Evolutionary conservation across 1,140 invertebrate genomes (phyloP).

Genomic region (Drosophila ambigua): DNA sequence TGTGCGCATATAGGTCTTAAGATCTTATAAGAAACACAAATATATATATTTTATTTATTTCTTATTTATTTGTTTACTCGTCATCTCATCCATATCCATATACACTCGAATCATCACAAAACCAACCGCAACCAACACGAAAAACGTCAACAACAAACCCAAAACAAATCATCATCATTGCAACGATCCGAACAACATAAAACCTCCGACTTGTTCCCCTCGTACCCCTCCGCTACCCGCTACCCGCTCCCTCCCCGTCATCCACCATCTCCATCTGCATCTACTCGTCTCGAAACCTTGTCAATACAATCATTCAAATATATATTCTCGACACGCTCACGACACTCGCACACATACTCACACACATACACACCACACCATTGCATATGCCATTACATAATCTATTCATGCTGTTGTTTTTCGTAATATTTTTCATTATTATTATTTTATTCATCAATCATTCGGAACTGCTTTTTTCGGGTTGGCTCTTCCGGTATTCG

Average conservation of each 20-base stretch:
- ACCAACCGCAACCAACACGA: conserved; percentile 42
- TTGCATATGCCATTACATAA: conserved; percentile 66
- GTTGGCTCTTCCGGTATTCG: conserved; percentile 66
- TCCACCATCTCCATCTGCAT: no score
- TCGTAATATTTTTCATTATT: conserved; percentile 48
- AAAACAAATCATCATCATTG: conserved; percentile 45
- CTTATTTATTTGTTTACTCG: conserved; percentile 52
- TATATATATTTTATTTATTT: conserved; percentile 39
- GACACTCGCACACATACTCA: conserved; percentile 31
- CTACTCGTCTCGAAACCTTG: conserved; percentile 20
- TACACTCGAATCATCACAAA: conserved; percentile 34
- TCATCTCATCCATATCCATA: conserved; percentile 41
- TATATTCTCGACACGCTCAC: conserved; percentile 70
- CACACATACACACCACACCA: conserved; percentile 19
- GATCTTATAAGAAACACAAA: conserved; percentile 29
- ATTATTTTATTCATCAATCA: conserved; percentile 73
- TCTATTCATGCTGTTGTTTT: conserved; percentile 54
- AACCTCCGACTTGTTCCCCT: conserved; percentile 43
- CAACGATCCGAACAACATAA: conserved; percentile 44
- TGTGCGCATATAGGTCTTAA: conserved; percentile 44
- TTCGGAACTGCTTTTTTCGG: conserved; percentile 58
- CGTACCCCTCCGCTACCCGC: conserved; percentile 14
- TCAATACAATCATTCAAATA: conserved; percentile 51
- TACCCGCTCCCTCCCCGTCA: neutral
- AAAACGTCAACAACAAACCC: conserved; percentile 50